Evolutionary conservation across 2,888 invertebrate genomes (phyloP).

Genomic region (Pomacea canaliculata): DNA sequence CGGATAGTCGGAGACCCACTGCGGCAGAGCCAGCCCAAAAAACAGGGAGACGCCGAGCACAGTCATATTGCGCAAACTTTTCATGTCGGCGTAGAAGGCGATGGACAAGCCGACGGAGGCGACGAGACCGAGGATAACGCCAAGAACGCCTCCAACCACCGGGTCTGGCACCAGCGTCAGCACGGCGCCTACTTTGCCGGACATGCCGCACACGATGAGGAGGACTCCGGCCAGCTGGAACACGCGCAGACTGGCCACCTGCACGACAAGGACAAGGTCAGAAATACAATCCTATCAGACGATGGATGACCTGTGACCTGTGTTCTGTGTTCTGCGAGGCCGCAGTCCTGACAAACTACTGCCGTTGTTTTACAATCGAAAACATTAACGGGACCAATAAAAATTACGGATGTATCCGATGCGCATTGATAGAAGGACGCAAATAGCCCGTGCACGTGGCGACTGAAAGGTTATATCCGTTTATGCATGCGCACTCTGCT

Average conservation of each 20-base stretch:
- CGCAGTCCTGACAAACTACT: no score
- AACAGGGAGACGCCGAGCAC: constrained; percentile 74
- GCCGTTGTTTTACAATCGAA: no score
- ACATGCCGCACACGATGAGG: constrained; percentile 69
- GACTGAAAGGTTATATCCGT: no score
- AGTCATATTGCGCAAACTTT: constrained; percentile 88
- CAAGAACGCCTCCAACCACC: constrained; percentile 68
- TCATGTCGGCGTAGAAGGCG: constrained; percentile 77
- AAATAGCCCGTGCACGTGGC: no score
- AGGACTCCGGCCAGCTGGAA: constrained; percentile 69
- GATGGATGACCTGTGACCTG: no score
- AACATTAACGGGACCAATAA: no score
- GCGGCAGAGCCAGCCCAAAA: constrained; percentile 78
- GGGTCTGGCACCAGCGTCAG: constrained; percentile 72
- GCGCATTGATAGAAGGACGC: no score
- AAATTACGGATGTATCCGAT: no score
- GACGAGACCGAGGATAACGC: constrained; percentile 64
- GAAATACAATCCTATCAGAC: no score
- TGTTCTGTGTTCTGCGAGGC: no score
- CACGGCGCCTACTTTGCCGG: constrained; percentile 72
- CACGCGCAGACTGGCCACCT: constrained; percentile 71
- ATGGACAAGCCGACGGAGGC: constrained; percentile 64
- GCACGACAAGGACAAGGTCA: constrained; percentile 1
- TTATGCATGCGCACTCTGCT: no score
- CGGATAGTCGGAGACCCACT: constrained; percentile 47